Evolutionary conservation across 2,888 invertebrate species (phyloP).

Genomic region (Tipula vernalis): DNA sequence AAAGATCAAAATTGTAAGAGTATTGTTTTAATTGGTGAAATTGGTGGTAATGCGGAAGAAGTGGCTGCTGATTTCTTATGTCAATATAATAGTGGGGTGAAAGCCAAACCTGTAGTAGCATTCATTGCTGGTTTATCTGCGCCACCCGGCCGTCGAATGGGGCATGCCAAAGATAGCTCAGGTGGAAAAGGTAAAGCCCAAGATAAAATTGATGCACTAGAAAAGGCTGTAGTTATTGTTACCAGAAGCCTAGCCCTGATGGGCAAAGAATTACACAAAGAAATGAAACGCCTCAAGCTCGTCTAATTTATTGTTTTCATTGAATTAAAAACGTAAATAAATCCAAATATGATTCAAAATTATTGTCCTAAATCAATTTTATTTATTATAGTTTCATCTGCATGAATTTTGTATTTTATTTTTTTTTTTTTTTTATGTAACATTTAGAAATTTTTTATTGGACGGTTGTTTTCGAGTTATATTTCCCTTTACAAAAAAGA

Average conservation of each 20-base stretch:
- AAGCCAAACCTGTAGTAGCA: constrained; percentile 94
- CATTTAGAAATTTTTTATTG: too few species aligned
- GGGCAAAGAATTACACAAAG: too few species aligned
- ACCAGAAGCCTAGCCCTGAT: constrained; percentile 90
- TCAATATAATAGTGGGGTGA: constrained; percentile 64
- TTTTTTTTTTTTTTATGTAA: too few species aligned
- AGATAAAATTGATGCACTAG: constrained; percentile 93
- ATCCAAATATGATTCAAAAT: too few species aligned
- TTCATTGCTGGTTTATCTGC: constrained; percentile 98
- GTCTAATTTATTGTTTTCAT: too few species aligned
- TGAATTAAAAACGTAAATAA: too few species aligned
- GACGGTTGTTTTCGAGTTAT: too few species aligned
- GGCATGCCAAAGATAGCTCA: constrained; percentile 97
- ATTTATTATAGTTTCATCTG: too few species aligned
- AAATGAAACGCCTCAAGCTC: too few species aligned
- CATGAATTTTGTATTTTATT: too few species aligned
- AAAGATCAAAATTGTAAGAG: constrained; percentile 89
- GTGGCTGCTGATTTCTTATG: constrained; percentile 84
- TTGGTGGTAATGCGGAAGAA: constrained; percentile 97
- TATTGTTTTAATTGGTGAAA: constrained; percentile 97
- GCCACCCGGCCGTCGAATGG: constrained; percentile 96
- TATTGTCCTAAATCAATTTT: too few species aligned
- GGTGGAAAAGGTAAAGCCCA: constrained; percentile 97
- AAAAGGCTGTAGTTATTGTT: constrained; percentile 87
- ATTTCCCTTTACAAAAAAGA: too few species aligned